A percentile compares a stretch with the other conserved stretches of the same genome.
phyloP scores from a whole-genome alignment of 2,797 vertebrate species.

The Bovichtus diacanthus region DNA sequence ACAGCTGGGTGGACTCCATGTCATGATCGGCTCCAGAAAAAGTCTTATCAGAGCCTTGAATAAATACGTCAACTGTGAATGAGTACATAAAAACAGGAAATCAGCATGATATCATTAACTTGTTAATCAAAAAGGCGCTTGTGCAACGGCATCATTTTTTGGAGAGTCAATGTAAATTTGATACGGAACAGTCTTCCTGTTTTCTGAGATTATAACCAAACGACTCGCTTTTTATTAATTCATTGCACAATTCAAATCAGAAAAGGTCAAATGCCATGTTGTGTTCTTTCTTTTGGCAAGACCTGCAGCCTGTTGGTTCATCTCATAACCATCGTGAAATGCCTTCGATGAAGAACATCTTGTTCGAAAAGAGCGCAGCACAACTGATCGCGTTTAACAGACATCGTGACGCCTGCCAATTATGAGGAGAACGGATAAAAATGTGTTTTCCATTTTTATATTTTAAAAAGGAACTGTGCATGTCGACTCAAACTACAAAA shows the following conservation, averaged over 20 bases:
- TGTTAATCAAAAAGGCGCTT: constrained; percentile 12
- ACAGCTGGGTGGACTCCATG: constrained; percentile 25
- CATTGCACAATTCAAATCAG: constrained; percentile 24
- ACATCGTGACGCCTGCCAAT: constrained; percentile 18
- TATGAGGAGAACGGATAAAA: background rate
- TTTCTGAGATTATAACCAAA: constrained; percentile 15
- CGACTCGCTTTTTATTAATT: constrained; percentile 31
- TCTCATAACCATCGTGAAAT: constrained; percentile 8
- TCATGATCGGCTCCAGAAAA: constrained; percentile 7
- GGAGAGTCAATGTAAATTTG: background rate
- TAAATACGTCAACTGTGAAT: background rate
- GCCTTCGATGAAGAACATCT: constrained; percentile 41
- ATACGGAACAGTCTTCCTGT: constrained; percentile 13
- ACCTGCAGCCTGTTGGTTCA: background rate
- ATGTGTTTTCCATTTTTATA: background rate
- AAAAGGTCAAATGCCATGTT: constrained; percentile 24
- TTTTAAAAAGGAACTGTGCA: background rate
- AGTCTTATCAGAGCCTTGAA: background rate
- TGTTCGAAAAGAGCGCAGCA: constrained; percentile 29
- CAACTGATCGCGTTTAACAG: constrained; percentile 6
- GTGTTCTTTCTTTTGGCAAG: constrained; percentile 17
- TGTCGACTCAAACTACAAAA: constrained; percentile 10
- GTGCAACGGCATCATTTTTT: background rate
- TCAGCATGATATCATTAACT: constrained; percentile 2
- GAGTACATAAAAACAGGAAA: constrained; percentile 6